These are phyloP conservation scores for Furcula furcula DNA, from an alignment of 2,888 invertebrate species.

Conservation along the genomic window DNA sequence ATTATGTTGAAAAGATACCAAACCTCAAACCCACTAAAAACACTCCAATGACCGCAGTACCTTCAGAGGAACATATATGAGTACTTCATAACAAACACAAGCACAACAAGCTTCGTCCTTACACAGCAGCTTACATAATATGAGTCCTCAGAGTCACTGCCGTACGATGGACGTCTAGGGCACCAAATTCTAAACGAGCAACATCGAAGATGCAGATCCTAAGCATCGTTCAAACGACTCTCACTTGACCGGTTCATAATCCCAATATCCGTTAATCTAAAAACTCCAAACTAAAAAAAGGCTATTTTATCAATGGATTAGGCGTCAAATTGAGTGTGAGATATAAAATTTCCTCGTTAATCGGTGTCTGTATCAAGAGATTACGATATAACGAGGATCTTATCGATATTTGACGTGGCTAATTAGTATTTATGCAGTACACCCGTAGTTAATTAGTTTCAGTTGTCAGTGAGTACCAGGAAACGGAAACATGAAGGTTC, in stretches of 20 bases:
- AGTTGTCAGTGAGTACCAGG: slow-evolving; percentile 13
- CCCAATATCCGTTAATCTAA: slow-evolving; percentile 11
- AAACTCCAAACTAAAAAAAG: slow-evolving; percentile 25
- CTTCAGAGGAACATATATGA: no score
- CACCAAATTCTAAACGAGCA: no score
- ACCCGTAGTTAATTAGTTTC: slow-evolving; percentile 27
- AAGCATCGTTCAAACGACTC: no score
- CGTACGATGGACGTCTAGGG: no score
- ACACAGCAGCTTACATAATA: no score
- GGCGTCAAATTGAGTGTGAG: slow-evolving; percentile 8
- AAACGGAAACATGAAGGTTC: slow-evolving; percentile 57
- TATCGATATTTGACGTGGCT: slow-evolving; percentile 26
- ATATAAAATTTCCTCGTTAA: slow-evolving; percentile 29
- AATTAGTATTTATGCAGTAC: slow-evolving; percentile 30
- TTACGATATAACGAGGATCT: slow-evolving; percentile 34
- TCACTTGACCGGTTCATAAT: slow-evolving; percentile 10
- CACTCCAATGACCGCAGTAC: no score
- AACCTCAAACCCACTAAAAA: no score
- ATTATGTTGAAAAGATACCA: no score
- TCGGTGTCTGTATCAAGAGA: slow-evolving; percentile 35
- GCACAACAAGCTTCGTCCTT: no score
- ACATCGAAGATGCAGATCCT: no score
- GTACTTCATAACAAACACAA: no score
- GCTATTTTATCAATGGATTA: slow-evolving; percentile 35
- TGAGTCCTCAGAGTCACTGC: no score